phyloP scores from a whole-genome alignment of 2,888 invertebrate species.

The Cremastobaeus sp. region DNA sequence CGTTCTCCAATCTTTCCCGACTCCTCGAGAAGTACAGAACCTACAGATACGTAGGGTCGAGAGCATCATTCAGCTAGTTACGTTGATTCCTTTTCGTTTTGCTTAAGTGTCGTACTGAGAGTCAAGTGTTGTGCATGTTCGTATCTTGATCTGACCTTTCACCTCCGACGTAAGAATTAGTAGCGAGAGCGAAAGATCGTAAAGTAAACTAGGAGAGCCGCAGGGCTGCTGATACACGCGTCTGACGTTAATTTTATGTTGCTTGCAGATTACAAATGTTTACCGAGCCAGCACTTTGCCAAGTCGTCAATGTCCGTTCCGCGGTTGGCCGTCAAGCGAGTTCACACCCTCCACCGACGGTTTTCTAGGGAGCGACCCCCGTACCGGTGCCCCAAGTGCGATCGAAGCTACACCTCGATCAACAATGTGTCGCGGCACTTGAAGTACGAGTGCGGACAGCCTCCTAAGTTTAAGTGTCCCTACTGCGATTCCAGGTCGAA shows the following conservation, averaged over 20 bases:
- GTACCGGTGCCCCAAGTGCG: slow-evolving; percentile 68
- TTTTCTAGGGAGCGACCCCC: slow-evolving; percentile 5
- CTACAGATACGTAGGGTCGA: too few species aligned
- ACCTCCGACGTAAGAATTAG: neutral
- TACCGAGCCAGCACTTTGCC: slow-evolving; percentile 29
- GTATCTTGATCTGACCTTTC: neutral
- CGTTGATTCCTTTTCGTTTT: too few species aligned
- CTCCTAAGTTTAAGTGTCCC: slow-evolving; percentile 62
- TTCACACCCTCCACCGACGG: too few species aligned
- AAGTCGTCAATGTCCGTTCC: slow-evolving; percentile 5
- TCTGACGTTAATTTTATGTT: slow-evolving; percentile 49
- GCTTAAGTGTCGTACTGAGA: neutral
- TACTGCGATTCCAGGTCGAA: slow-evolving; percentile 63
- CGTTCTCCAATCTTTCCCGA: too few species aligned
- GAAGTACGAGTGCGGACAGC: slow-evolving; percentile 63
- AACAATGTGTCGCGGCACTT: slow-evolving; percentile 59
- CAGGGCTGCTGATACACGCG: neutral
- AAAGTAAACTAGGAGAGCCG: neutral
- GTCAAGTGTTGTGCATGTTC: slow-evolving; percentile 8
- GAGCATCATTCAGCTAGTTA: too few species aligned
- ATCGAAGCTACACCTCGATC: slow-evolving; percentile 63
- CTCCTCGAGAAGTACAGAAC: too few species aligned
- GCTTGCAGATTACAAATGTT: slow-evolving; percentile 53
- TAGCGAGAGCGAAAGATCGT: neutral
- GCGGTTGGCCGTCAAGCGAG: slow-evolving; percentile 14